A percentile compares a stretch with the other conserved stretches of the same genome.
phyloP scores from a whole-genome alignment of 2,888 invertebrate species.

The Pollenia griseotomentosa region DNA sequence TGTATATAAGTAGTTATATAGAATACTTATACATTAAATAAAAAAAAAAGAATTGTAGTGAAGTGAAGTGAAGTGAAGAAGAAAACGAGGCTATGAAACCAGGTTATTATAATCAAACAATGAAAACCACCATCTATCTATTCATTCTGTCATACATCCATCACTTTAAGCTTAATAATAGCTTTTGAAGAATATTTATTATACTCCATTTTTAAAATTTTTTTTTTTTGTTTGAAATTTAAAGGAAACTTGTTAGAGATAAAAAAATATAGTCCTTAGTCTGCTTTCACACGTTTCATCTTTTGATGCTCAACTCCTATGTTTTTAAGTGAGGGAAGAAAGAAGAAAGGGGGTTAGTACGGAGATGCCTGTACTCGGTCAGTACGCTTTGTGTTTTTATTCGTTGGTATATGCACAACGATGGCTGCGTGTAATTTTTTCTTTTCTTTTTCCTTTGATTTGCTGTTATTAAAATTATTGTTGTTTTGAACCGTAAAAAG shows the following conservation, averaged over 20 bases:
- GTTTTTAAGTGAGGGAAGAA: too few species aligned
- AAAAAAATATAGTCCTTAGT: neutral
- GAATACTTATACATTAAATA: constrained; percentile 18
- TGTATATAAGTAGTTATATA: neutral
- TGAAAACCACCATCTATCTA: constrained; percentile 27
- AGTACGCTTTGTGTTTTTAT: too few species aligned
- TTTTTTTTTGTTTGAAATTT: neutral
- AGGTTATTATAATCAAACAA: constrained; percentile 63
- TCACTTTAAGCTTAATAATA: neutral
- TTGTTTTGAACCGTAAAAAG: too few species aligned
- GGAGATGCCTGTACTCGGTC: too few species aligned
- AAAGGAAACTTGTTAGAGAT: too few species aligned
- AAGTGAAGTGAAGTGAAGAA: neutral
- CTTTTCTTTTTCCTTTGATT: too few species aligned
- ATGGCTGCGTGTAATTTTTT: too few species aligned
- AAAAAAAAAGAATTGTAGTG: neutral
- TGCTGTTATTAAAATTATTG: too few species aligned
- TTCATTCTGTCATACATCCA: constrained; percentile 4
- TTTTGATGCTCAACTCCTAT: too few species aligned
- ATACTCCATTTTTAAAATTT: neutral
- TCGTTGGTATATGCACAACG: too few species aligned
- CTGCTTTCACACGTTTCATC: too few species aligned
- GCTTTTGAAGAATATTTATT: neutral
- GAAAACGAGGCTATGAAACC: constrained; percentile 66
- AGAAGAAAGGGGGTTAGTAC: too few species aligned